Base-by-base conservation (phyloP, 1,140 invertebrate genomes). In the Eurosta solidaginis region DNA sequence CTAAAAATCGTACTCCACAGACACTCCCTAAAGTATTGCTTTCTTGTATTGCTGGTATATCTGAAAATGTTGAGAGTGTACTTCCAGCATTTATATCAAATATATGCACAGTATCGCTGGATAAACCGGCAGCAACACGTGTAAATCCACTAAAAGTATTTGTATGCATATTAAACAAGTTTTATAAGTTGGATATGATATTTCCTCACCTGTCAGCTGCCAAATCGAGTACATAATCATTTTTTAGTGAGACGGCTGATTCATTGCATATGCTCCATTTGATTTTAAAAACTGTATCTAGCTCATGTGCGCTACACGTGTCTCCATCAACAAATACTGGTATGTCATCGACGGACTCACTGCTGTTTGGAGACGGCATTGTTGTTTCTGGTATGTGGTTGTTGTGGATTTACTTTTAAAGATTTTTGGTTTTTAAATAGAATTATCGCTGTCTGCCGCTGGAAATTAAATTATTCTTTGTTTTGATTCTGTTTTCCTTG, bases 1-100 rank as follows among this genome's bases (percentile, higher is more conserved):
- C 84, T 1, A 86, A 63, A 47, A 87, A 87, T 12, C 79, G 80
- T 0, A 86, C 80, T 2, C 85, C 85, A 33, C 83, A 86, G 1
- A 81, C 81, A 52, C 10, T 68, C 3, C 17, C 40, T 22, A 10
- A 40, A 17, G 29, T 33, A 9, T 63, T 44, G 5, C 6, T 54
- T 3, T 14, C 9, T 0, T 78, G 75, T n/a, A n/a, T n/a, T n/a
- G 78, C 45, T 77, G 27, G 7, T 76, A 52, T 14, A 27, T 50
- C 5, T 22, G 52, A 20, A 20, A 78, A 52, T 9, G 36, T 29
- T 7, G 52, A 54, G 14, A 29, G 9, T 12, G 63, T 63, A 0
- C 78, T 78, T 6, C 36, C 45, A 5, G 59, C 22, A 52, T 80
- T 79, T 9, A 85, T 29, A 49, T 87, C 84, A 42, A 82, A 83